Base-by-base conservation (phyloP, 2,113 vertebrate genomes). In the Neogale vison region DNA sequence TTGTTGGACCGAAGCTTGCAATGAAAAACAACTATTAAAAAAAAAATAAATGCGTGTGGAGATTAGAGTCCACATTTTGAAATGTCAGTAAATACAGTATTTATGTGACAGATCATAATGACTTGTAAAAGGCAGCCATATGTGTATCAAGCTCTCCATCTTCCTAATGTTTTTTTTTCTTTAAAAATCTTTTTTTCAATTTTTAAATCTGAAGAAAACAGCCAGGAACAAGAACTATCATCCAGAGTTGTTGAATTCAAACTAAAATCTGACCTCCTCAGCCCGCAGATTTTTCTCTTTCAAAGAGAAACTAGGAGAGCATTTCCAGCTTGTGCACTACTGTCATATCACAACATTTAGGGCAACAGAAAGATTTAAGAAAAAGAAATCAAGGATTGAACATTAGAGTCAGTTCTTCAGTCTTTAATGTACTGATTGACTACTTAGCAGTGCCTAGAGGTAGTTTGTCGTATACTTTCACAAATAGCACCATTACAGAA, bases 11-110 rank as follows among this genome's bases (percentile, higher is more conserved):
- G 84, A 76, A 97, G 82, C 91, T 98, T 95, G 94, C 86, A 96
- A 97, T 84, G 96, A 98, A 98, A 98, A 96, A 97, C 79, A 96
- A 98, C 97, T 98, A 98, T 98, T 98, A 98, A 98, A 98, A 98
- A 98, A 97, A 97, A 98, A 98, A 96, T 97, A 97, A 98, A 93
- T 96, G 95, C 69, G 92, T 96, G 91, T 9, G 42, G 96, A 95
- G 98, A 99, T 99, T 99, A 99, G 97, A 98, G 98, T 97, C 97
- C 98, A 86, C 97, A 97, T 97, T 98, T 98, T 98, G 98, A 98
- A 99, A 98, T 98, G 98, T 98, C 98, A 97, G 98, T 98, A 99
- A 99, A 99, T 98, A 98, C 95, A 98, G 98, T 98, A 97, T 98
- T 99, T 98, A 93, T 95, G 97, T 98, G 98, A 98, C 98, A 98